phyloP scores from a whole-genome alignment of 1,140 invertebrate species.

The Hesperophylax magnus region DNA sequence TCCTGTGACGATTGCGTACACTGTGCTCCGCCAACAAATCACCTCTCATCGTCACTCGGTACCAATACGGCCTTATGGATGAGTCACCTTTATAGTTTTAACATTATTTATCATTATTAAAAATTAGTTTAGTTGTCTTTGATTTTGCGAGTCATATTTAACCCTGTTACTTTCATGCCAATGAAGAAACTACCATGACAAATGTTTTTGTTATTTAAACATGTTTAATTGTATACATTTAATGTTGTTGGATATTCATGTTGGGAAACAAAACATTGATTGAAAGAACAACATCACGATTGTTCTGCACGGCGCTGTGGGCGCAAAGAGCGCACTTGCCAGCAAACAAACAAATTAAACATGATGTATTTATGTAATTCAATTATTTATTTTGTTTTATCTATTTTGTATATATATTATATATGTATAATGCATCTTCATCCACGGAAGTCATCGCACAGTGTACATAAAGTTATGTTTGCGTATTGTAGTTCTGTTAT shows the following conservation, averaged over 20 bases:
- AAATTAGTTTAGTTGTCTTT: conserved; percentile 23
- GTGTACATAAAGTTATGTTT: conserved; percentile 53
- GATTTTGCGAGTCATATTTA: conserved; percentile 25
- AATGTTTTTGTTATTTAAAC: conserved; percentile 22
- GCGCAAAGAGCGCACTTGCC: conserved; percentile 16
- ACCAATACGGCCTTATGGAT: background rate
- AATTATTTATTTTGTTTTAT: conserved; percentile 35
- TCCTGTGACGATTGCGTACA: background rate
- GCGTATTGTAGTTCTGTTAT: conserved; percentile 28
- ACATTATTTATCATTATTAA: conserved; percentile 28
- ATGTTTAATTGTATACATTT: conserved; percentile 14
- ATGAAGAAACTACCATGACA: conserved; percentile 42
- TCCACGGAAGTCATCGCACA: conserved; percentile 40
- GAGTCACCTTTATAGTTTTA: conserved; percentile 21
- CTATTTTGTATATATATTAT: conserved; percentile 27
- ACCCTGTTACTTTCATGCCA: conserved; percentile 39
- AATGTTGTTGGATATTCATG: conserved; percentile 5
- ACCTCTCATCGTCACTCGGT: conserved; percentile 1
- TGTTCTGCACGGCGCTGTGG: too few species aligned
- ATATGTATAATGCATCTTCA: background rate
- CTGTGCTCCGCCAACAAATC: background rate
- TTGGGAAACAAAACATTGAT: conserved; percentile 6
- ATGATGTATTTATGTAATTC: conserved; percentile 22
- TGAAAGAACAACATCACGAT: background rate
- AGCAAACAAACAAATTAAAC: background rate